Base-by-base conservation (phyloP, 2,797 vertebrate genomes). In the Trematocara caparti region DNA sequence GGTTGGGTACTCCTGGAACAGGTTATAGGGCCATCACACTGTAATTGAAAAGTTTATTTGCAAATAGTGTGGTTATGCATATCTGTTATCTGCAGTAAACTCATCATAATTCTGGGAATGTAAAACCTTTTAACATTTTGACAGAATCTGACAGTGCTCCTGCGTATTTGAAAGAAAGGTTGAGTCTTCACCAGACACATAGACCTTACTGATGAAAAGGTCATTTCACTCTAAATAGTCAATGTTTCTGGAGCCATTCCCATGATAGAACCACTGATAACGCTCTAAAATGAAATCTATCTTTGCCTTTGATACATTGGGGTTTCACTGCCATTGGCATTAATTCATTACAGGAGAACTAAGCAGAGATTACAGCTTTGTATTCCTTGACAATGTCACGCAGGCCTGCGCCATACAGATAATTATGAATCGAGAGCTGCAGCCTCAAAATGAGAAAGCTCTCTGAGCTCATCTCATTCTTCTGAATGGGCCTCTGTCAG, bases 341-440 rank as follows among this genome's bases (percentile, higher is more conserved):
- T 93, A 92, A 95, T 94, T 94, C 91, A 92, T 91, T 90, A 92
- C 87, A 86, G 85, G 91, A 88, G 89, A 91, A 91, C 78, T 86
- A 91, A 85, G 86, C 84, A 86, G 88, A 93, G 93, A 94, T 93
- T 92, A 92, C 83, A 92, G 93, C 91, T 93, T 94, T 93, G 93
- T 95, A 85, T 93, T 92, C 81, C 75, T 88, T 88, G 92, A 94
- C 94, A 93, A 94, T 94, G 94, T 95, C 92, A 94, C 75, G 81
- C 92, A 83, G 91, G 89, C 89, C 93, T 94, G 94, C 76, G 72
- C 90, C 90, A 90, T 93, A 88, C 91, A 92, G 94, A 95, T 95
- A 94, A 95, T 95, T 93, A 94, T 92, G 92, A 93, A 91, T 90
- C 59, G 83, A 93, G 93, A 94, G 91, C 88, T 81, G 81, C 78